Conservation (phyloP, 2,797 vertebrate genomes). For the Glossophaga mutica region DNA sequence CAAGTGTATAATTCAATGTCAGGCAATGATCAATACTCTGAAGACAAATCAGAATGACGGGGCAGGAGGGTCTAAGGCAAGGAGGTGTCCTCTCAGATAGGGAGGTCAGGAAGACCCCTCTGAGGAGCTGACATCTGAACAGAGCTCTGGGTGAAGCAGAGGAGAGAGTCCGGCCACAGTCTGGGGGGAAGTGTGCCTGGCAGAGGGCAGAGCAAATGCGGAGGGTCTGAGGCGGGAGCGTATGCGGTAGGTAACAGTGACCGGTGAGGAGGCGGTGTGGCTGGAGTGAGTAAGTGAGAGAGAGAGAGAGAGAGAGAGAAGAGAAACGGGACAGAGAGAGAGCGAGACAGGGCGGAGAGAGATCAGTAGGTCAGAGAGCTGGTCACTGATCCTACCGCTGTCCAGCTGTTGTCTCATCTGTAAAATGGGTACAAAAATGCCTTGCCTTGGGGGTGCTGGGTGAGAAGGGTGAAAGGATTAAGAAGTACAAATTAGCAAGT, state of each 20-base stretch:
- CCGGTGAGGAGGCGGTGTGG: fast-evolving
- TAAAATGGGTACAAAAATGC: neutral
- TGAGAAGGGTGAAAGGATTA: neutral
- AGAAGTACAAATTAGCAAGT: neutral
- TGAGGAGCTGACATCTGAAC: neutral
- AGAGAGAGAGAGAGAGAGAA: neutral
- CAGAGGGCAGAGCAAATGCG: fast-evolving
- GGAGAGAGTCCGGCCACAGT: neutral
- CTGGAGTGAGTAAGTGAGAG: neutral
- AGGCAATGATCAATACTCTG: neutral
- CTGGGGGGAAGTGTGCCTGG: neutral
- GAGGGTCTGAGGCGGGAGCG: neutral
- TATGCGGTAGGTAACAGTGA: fast-evolving
- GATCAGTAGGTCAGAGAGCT: neutral
- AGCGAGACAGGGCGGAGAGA: neutral
- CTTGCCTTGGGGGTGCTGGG: neutral
- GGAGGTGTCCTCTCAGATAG: neutral
- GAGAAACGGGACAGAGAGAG: neutral
- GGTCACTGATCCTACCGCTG: neutral
- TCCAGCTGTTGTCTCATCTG: neutral
- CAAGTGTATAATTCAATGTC: neutral
- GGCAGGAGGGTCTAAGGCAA: neutral
- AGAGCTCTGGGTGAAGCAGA: neutral
- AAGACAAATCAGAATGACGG: neutral
- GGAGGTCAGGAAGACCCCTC: neutral